Conservation (phyloP, 2,113 vertebrate species). For the Leucoraja erinaceus region DNA sequence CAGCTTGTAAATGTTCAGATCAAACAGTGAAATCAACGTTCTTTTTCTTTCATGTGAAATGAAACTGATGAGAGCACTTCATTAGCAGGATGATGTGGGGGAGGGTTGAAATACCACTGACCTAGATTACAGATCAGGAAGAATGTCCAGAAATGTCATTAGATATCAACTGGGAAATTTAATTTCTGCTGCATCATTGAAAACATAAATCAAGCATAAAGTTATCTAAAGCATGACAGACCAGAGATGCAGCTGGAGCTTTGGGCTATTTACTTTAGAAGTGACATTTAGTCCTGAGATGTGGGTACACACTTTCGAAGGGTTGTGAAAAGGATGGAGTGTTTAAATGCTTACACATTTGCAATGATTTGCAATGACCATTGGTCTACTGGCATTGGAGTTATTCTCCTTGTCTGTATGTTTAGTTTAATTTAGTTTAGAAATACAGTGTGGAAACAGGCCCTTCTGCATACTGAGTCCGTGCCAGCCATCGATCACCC, state of each 20-base stretch:
- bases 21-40: background rate
- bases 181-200: background rate
- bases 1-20: background rate
- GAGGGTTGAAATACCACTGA: background rate
- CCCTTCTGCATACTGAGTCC: no score
- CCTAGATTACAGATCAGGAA: background rate
- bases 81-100: background rate
- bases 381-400: background rate
- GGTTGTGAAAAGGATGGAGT: background rate
- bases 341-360: background rate
- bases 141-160: background rate
- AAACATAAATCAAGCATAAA: background rate
- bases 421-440: no score
- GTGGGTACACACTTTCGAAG: background rate
- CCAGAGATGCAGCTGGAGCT: background rate
- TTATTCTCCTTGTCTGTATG: background rate
- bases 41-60: background rate
- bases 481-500: no score
- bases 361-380: no score
- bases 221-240: background rate
- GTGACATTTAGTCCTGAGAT: background rate
- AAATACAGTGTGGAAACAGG: no score
- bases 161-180: background rate
- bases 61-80: background rate
- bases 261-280: background rate